These are phyloP conservation scores for Tribolium castaneum DNA, from an alignment of 1,140 invertebrate species.

Conservation along the genomic window DNA sequence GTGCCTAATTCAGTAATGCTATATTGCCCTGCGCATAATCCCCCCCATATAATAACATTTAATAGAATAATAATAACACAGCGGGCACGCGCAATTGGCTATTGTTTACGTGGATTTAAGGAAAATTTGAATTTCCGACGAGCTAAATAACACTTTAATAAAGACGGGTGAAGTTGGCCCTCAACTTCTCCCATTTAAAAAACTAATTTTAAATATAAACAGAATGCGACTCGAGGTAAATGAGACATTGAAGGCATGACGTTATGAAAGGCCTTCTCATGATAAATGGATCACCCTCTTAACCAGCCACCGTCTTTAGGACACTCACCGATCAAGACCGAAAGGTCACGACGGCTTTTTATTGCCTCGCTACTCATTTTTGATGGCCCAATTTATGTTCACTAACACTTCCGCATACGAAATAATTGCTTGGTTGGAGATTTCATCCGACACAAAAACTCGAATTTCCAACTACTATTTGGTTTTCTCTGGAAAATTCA, in stretches of 20 bases:
- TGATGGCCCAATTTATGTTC: neutral
- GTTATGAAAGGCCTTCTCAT: conserved; percentile 15
- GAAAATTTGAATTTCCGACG: conserved; percentile 5
- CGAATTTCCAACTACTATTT: too few relatives aligned
- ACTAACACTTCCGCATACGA: neutral
- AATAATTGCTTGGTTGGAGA: neutral
- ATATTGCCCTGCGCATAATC: conserved; percentile 11
- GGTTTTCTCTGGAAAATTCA: too few relatives aligned
- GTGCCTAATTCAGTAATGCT: neutral
- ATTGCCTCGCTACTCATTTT: neutral
- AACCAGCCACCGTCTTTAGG: neutral
- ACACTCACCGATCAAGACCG: neutral
- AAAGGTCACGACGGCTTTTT: neutral
- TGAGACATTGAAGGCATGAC: conserved; percentile 7
- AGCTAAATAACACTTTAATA: conserved; percentile 1
- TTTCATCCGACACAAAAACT: too few relatives aligned
- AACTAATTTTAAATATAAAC: conserved; percentile 35
- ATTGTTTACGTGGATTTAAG: neutral
- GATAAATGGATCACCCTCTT: conserved; percentile 24
- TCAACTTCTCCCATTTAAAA: conserved; percentile 9
- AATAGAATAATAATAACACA: conserved; percentile 4
- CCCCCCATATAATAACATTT: neutral
- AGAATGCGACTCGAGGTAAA: conserved; percentile 21
- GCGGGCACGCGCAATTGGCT: neutral
- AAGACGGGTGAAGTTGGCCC: neutral